Evolutionary conservation across 2,888 invertebrate species (phyloP).

Genomic region (Hydriomena furcata): DNA sequence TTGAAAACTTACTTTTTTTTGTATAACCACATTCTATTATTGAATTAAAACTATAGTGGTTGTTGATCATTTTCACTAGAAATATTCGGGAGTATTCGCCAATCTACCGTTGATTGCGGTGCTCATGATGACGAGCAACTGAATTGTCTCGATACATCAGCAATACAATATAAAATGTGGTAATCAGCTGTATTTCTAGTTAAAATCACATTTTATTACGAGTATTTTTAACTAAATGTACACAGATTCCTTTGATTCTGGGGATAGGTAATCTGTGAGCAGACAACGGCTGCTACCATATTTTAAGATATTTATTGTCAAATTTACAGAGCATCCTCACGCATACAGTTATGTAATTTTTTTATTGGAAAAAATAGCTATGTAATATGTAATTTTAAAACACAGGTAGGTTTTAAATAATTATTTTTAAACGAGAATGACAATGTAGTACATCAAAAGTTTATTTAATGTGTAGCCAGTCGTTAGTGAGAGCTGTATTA

Average conservation of each 20-base stretch:
- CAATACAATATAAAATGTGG: too few species aligned
- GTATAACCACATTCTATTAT: conserved; percentile 67
- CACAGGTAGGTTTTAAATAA: too few species aligned
- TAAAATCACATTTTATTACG: too few species aligned
- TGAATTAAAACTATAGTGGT: too few species aligned
- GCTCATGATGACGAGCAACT: too few species aligned
- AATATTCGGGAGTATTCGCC: too few species aligned
- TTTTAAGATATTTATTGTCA: conserved; percentile 8
- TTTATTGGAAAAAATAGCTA: too few species aligned
- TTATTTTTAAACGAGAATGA: neutral
- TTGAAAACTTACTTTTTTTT: conserved; percentile 76
- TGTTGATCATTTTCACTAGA: too few species aligned
- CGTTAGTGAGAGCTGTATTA: conserved; percentile 49
- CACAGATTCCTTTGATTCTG: conserved; percentile 13
- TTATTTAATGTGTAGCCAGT: conserved; percentile 28
- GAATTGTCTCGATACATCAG: too few species aligned
- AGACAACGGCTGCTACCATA: neutral
- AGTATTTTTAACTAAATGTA: conserved; percentile 38
- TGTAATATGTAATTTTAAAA: conserved; percentile 2
- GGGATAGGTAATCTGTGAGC: conserved; percentile 3
- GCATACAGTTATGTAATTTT: neutral
- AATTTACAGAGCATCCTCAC: conserved; percentile 4
- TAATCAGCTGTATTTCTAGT: too few species aligned
- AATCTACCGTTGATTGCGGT: too few species aligned
- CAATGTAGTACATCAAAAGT: conserved; percentile 13